Percentiles rank a stretch among this genome's conserved stretches.
phyloP scores from a whole-genome alignment of 2,888 invertebrate species.

The Chorisops tibialis region DNA sequence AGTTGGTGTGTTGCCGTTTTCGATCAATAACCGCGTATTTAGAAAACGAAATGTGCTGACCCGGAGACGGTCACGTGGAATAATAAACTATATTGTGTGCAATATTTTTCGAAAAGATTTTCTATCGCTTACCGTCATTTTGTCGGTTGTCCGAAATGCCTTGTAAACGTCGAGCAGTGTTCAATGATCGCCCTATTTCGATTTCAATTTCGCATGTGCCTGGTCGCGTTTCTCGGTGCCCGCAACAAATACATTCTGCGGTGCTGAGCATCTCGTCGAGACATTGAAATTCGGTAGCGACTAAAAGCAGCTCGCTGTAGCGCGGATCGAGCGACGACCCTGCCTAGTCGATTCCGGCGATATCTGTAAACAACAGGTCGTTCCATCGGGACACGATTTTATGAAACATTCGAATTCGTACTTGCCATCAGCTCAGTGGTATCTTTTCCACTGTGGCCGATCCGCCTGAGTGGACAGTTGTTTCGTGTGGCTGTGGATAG shows the following conservation, averaged over 20 bases:
- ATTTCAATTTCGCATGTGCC: slow-evolving; percentile 76
- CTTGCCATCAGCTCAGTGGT: too few species aligned
- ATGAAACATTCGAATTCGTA: too few species aligned
- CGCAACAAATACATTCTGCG: slow-evolving; percentile 78
- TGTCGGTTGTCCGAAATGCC: slow-evolving; percentile 68
- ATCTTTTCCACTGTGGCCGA: too few species aligned
- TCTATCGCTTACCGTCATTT: slow-evolving; percentile 57
- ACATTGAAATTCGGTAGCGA: slow-evolving; percentile 73
- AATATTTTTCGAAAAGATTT: background rate
- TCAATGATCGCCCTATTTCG: slow-evolving; percentile 87
- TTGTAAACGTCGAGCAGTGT: slow-evolving; percentile 85
- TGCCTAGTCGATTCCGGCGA: slow-evolving; percentile 68
- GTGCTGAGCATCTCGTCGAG: slow-evolving; percentile 79
- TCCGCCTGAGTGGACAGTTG: too few species aligned
- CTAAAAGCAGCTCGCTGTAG: slow-evolving; percentile 75
- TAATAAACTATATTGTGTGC: too few species aligned
- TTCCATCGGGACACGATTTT: too few species aligned
- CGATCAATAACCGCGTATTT: too few species aligned
- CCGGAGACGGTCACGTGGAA: too few species aligned
- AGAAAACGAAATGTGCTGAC: too few species aligned
- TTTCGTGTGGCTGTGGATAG: too few species aligned
- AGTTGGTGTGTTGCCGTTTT: too few species aligned
- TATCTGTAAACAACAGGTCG: too few species aligned
- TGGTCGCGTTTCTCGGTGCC: slow-evolving; percentile 68
- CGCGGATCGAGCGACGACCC: slow-evolving; percentile 83